Evolutionary conservation across 2,113 vertebrate species (phyloP).

Genomic region (Pygoscelis adeliae): DNA sequence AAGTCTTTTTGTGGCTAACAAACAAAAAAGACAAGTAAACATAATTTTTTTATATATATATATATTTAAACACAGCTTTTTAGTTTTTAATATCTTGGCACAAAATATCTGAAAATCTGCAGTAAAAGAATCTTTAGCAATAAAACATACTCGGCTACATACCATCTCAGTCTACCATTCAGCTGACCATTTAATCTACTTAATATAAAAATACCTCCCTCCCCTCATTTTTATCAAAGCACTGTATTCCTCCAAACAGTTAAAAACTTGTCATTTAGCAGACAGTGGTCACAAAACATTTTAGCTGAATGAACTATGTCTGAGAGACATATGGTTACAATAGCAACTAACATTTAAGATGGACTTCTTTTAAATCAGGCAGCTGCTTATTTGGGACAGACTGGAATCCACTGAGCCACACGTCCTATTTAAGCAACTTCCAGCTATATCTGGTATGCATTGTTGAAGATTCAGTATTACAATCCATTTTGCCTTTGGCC

Average conservation of each 20-base stretch:
- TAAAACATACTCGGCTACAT: not conserved
- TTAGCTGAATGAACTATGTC: not conserved
- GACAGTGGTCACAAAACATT: not conserved
- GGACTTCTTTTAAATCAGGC: not conserved
- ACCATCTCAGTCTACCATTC: not conserved
- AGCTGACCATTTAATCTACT: not conserved
- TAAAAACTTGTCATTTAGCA: not conserved
- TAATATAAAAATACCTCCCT: not conserved
- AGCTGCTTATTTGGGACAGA: not conserved
- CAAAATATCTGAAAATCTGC: not conserved
- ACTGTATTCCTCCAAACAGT: not conserved
- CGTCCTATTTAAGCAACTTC: not conserved
- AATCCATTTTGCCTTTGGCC: not conserved
- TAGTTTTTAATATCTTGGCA: slow-evolving; percentile 36
- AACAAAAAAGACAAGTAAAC: slow-evolving; percentile 46
- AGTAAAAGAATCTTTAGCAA: slow-evolving; percentile 19
- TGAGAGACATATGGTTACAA: not conserved
- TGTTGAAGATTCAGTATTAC: not conserved
- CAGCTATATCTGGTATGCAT: not conserved
- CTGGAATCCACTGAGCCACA: not conserved
- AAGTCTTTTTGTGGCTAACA: slow-evolving; percentile 58
- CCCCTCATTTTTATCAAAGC: not conserved
- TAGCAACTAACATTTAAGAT: not conserved
- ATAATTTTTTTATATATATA: not conserved
- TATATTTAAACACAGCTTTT: not conserved